Evolutionary conservation across 1,140 invertebrate species (phyloP), one percentile per base, ranked within the genome.

Genomic region (Penaeus chinensis): DNA sequence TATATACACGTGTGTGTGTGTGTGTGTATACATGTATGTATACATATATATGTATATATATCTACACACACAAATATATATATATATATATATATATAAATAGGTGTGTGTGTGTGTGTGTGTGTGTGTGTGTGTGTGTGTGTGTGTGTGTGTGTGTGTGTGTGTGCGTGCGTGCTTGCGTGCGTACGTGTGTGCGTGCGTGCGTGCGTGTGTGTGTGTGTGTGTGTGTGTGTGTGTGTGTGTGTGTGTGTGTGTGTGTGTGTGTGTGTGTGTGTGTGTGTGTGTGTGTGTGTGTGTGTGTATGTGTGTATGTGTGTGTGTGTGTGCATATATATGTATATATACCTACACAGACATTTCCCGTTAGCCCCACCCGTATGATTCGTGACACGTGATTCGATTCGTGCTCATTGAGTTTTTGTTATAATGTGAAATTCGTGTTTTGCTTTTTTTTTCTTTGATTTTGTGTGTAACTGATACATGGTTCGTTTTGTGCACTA

Each of bases 21-120:
- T 69, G 22, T 69, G 22, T 69, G 1, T 69, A 69, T 22, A 69
- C 22, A 69, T 22, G 22, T 69, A 69, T 69, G 22, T 69, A n/a
- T 69, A 22, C 22, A 69, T 69, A 69, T 69, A 69, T 69, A 69
- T 69, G 22, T 69, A 69, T 69, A 69, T 69, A 69, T 69, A 69
- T 69, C 18, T 69, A 69, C 22, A 69, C 5, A 69, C 22, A 69
- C 5, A 69, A 20, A 69, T 69, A 69, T 20, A 69, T 69, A 69
- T 20, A 69, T 69, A 69, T 69, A 13, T 69, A 13, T 69, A 69
- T 20, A 69, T 69, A 69, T 20, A 69, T 69, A 69, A 8, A 13
- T 69, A 13, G 5, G 27, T 69, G 27, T 69, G 27, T 69, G 27
- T 69, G 27, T 69, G 27, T 69, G 27, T 69, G 27, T 69, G 27